Conservation (phyloP, 1,140 invertebrate genomes). For the Glomeris maerens region DNA sequence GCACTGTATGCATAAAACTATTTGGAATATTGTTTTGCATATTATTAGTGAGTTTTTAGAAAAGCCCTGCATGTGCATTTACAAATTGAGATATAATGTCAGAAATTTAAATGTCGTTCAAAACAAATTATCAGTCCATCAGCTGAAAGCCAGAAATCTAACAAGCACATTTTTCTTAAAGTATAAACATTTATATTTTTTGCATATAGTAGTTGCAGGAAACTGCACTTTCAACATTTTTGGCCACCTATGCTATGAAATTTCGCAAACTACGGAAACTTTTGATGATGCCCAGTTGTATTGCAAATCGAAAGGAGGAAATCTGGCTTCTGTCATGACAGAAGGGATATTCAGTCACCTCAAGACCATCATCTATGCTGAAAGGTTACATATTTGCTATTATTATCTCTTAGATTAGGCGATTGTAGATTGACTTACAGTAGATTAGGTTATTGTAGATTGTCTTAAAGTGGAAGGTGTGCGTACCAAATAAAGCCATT, state of each 20-base stretch:
- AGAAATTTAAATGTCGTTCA: background rate
- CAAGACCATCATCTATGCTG: slow-evolving; percentile 8
- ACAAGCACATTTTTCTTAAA: background rate
- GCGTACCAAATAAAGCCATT: no score
- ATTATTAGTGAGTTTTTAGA: no score
- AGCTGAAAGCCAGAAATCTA: background rate
- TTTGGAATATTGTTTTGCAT: no score
- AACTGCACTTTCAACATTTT: background rate
- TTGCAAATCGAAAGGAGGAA: background rate
- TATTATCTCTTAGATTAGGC: no score
- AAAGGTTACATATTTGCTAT: slow-evolving; percentile 2
- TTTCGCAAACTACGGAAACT: slow-evolving; percentile 1
- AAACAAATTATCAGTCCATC: no score
- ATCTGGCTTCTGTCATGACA: slow-evolving; percentile 2
- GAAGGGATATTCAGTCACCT: background rate
- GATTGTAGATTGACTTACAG: no score
- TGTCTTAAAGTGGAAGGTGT: no score
- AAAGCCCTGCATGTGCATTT: no score
- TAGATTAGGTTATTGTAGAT: no score
- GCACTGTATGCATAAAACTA: no score
- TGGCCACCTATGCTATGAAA: slow-evolving; percentile 5
- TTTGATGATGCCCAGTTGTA: slow-evolving; percentile 7
- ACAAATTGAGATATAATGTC: background rate
- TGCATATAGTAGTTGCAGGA: background rate
- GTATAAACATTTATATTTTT: background rate